Conservation (phyloP, 2,113 vertebrate genomes). For the Danio rerio region DNA sequence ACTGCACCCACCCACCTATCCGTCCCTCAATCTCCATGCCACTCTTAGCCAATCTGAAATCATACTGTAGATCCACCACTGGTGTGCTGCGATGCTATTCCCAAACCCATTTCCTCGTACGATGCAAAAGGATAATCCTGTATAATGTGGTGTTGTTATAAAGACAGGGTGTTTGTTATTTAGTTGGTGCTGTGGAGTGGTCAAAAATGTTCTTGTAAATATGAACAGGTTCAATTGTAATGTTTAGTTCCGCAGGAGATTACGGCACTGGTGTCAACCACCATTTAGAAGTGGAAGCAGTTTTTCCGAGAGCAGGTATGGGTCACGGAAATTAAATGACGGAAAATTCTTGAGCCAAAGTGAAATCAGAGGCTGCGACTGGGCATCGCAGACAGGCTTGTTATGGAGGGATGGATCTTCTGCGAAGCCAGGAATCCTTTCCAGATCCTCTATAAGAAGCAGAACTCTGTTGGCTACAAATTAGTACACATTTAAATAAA, state of each 20-base stretch:
- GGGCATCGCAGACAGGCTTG: conserved; percentile 35
- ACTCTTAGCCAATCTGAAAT: background rate
- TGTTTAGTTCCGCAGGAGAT: conserved; percentile 36
- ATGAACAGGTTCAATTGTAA: conserved; percentile 45
- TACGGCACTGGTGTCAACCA: conserved; percentile 13
- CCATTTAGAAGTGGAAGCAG: conserved; percentile 10
- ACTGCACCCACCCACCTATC: background rate
- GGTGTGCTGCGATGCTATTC: conserved; percentile 29
- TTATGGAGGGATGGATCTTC: conserved; percentile 55
- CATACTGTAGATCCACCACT: background rate
- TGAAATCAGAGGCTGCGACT: background rate
- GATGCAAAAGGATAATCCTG: conserved; percentile 37
- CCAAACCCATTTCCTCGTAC: conserved; percentile 22
- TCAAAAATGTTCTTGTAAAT: conserved; percentile 46
- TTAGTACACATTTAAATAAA: conserved; percentile 34
- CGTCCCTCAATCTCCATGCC: background rate
- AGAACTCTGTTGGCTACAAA: background rate
- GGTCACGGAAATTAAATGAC: background rate
- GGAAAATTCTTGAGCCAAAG: conserved; percentile 14
- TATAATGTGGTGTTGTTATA: conserved; percentile 27
- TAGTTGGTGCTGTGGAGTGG: conserved; percentile 39
- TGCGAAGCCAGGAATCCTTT: conserved; percentile 44
- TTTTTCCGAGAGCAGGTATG: background rate
- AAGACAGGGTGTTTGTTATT: conserved; percentile 32
- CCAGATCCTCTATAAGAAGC: conserved; percentile 8